Evolutionary conservation across 1,140 invertebrate genomes (phyloP).

Genomic region (Anthonomus grandis): DNA sequence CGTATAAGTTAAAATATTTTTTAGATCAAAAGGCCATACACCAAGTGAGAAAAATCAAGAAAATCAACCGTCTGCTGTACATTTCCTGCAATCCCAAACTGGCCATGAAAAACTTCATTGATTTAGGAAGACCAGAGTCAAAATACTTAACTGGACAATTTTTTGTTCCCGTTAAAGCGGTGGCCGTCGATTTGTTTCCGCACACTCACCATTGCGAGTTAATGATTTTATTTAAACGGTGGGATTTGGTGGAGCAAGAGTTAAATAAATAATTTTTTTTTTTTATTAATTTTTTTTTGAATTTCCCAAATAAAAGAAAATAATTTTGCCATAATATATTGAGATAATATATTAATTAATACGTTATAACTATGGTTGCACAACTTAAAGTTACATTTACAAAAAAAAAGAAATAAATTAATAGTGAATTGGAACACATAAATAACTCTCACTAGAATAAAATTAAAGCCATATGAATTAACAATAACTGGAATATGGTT

Average conservation of each 20-base stretch:
- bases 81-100: constrained; percentile 87
- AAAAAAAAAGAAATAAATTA: too few relatives aligned
- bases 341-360: too few relatives aligned
- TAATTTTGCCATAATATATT: too few relatives aligned
- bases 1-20: constrained; percentile 33
- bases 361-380: too few relatives aligned
- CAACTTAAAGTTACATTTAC: too few relatives aligned
- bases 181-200: constrained; percentile 94
- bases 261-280: background rate
- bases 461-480: too few relatives aligned
- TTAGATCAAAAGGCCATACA: constrained; percentile 77
- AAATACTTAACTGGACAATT: constrained; percentile 79
- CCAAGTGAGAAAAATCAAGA: constrained; percentile 68
- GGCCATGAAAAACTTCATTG: constrained; percentile 87
- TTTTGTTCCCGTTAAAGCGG: constrained; percentile 74
- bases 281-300: background rate
- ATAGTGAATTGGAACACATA: too few relatives aligned
- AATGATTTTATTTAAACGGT: constrained; percentile 76
- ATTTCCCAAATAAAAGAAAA: too few relatives aligned
- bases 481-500: constrained; percentile 1
- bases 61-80: constrained; percentile 80
- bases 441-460: too few relatives aligned
- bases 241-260: constrained; percentile 26
- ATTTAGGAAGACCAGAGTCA: constrained; percentile 73
- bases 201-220: constrained; percentile 88